Conservation (phyloP, 2,888 invertebrate genomes). For the Tetranychus piercei region DNA sequence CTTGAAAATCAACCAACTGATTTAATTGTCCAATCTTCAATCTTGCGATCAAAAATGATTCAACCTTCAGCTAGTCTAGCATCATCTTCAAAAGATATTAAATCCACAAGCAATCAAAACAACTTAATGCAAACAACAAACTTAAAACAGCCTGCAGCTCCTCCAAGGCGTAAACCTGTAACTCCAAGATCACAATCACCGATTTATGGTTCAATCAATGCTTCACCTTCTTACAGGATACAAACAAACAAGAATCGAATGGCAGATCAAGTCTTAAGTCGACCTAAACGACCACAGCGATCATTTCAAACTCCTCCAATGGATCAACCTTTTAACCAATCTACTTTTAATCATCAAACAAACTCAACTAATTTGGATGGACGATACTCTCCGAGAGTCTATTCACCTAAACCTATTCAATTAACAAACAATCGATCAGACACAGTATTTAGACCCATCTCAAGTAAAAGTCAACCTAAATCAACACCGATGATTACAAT, state of each 20-base stretch:
- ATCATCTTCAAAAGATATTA: neutral
- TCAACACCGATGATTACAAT: neutral
- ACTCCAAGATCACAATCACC: neutral
- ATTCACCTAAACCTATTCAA: neutral
- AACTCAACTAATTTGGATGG: neutral
- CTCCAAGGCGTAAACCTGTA: neutral
- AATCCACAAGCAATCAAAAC: too few relatives aligned
- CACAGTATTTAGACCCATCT: neutral
- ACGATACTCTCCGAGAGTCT: neutral
- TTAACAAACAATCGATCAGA: neutral
- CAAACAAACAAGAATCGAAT: neutral
- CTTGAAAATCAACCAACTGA: neutral
- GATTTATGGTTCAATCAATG: neutral
- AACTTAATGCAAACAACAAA: too few relatives aligned
- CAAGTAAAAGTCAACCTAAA: neutral
- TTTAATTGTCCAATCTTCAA: neutral
- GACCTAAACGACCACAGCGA: neutral
- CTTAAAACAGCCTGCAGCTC: neutral
- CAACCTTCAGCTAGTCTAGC: neutral
- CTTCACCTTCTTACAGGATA: neutral
- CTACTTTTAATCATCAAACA: neutral
- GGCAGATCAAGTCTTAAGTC: neutral
- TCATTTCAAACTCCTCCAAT: neutral
- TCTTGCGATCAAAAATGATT: neutral
- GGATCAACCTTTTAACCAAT: neutral